Base-by-base conservation (phyloP, 2,113 vertebrate genomes). In the Acanthochromis polyacanthus region DNA sequence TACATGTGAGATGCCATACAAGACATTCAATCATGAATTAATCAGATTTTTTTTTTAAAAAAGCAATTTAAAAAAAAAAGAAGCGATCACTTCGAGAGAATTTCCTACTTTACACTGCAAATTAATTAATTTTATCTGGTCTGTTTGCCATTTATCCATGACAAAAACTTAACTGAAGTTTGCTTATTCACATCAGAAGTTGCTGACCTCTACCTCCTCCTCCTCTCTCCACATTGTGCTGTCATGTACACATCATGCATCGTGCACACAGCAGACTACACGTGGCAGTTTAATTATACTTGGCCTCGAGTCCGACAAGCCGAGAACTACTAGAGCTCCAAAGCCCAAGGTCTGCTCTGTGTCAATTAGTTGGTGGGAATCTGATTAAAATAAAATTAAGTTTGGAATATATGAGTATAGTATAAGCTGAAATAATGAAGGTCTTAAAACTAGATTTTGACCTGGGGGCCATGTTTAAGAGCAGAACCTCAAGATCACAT, bases 241-340 rank as follows among this genome's bases (percentile, higher is more conserved):
- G 20, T 53, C 52, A 63, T 60, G 19, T 25, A 72, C n/a, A 25
- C 48, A 53, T 69, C 25, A 38, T 45, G 43, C 78, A 50, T 36
- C 2, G 2, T 20, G 32, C 45, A 68, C 59, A 46, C 52, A 20
- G 46, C 59, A 46, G 53, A 66, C 40, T 38, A 58, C 59, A 70
- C 40, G n/a, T 43, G 69, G 69, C 51, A 65, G 14, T 76, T 78
- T 58, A 81, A 85, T 81, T 81, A 67, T 38, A 45, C 67, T 78
- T 75, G 23, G 65, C 53, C 60, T 8, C 28, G 17, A 71, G 76
- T 75, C 52, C 25, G n/a, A 45, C 12, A 46, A 74, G 62, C 28
- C 14, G 17, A 48, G 43, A 25, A 10, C n/a, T 22, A 14, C 30
- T 74, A 15, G 32, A 80, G 61, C 56, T 16, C 28, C 22, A 5